Evolutionary conservation across 2,113 vertebrate genomes (phyloP).

Genomic region (Hydrochoerus hydrochaeris): DNA sequence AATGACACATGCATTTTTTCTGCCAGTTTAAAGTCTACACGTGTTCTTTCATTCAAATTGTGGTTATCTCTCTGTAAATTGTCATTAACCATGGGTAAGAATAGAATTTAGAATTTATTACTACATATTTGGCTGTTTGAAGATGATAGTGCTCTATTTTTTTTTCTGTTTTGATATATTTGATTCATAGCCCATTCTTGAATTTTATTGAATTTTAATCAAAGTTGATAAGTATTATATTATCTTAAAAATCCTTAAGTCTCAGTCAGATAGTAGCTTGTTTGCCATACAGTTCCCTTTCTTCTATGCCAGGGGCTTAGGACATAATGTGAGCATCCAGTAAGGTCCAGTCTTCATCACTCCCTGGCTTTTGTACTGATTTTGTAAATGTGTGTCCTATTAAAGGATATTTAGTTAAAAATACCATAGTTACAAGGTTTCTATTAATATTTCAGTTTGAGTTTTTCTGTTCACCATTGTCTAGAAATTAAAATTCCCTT

Average conservation of each 20-base stretch:
- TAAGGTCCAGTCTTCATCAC: neutral
- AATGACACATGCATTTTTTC: neutral
- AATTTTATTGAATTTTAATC: neutral
- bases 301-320: neutral
- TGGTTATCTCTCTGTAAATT: rapidly evolving
- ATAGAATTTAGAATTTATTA: neutral
- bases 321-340: rapidly evolving
- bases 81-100: neutral
- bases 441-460: neutral
- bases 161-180: neutral
- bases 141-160: neutral
- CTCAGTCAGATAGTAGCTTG: neutral
- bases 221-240: neutral
- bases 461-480: neutral
- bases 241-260: neutral
- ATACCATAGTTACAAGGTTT: neutral
- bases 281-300: neutral
- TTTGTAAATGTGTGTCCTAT: neutral
- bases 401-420: neutral
- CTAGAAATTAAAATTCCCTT: neutral
- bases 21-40: neutral
- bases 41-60: constrained; percentile 10
- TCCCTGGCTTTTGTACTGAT: neutral
- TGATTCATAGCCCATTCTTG: neutral
- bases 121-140: neutral